Evolutionary conservation across 2,888 invertebrate genomes (phyloP).

Genomic region (Drosophila prolongata): DNA sequence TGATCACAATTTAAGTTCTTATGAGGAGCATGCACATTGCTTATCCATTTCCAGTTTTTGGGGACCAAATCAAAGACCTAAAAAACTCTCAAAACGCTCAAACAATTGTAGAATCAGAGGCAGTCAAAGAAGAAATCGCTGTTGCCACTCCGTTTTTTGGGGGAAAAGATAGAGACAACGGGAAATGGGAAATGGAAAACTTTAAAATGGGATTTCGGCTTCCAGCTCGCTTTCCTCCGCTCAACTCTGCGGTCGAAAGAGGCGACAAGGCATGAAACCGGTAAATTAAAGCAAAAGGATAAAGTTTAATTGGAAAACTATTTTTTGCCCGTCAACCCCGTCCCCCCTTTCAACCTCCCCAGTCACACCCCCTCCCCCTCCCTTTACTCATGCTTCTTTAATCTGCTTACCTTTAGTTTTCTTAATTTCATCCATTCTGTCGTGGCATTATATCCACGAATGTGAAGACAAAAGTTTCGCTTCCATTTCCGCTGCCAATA

Average conservation of each 20-base stretch:
- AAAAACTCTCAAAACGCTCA: conserved; percentile 17
- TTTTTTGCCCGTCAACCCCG: conserved; percentile 61
- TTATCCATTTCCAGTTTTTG: conserved; percentile 31
- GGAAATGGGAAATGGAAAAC: conserved; percentile 62
- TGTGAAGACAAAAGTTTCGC: conserved; percentile 75
- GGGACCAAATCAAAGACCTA: conserved; percentile 11
- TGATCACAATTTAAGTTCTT: conserved; percentile 44
- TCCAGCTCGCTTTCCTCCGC: conserved; percentile 50
- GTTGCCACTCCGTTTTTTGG: conserved; percentile 15
- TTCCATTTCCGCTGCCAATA: conserved; percentile 78
- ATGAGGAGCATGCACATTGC: conserved; percentile 53
- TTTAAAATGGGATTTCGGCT: conserved; percentile 74
- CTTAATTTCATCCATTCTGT: conserved; percentile 77
- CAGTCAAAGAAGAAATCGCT: conserved; percentile 62
- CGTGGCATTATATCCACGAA: conserved; percentile 72
- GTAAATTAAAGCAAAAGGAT: conserved; percentile 85
- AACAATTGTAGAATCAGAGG: conserved; percentile 28
- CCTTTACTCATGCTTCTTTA: conserved; percentile 55
- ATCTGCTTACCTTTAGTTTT: conserved; percentile 80
- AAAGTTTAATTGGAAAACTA: conserved; percentile 85
- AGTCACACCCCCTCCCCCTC: not conserved
- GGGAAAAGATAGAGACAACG: conserved; percentile 35
- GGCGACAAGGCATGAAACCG: conserved; percentile 85
- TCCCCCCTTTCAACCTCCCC: too few species aligned
- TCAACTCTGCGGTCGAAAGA: conserved; percentile 81